Conservation (phyloP, 2,888 invertebrate species). For the Cheilosia soror region DNA sequence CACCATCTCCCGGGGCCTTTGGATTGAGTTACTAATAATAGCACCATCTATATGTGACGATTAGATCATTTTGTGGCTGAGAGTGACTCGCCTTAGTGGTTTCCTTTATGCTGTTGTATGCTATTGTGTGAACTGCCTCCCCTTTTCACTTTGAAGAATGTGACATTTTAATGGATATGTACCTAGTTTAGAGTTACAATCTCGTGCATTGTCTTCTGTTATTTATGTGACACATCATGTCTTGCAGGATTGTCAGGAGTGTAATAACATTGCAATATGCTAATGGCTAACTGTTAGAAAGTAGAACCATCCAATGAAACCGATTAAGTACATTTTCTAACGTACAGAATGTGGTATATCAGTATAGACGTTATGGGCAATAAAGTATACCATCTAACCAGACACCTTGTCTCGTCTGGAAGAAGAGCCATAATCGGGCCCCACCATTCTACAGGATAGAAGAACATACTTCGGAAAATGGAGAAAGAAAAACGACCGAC, state of each 20-base stretch:
- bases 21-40: conserved; percentile 57
- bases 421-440: too few relatives aligned
- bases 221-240: background rate
- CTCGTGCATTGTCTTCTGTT: background rate
- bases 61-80: conserved; percentile 59
- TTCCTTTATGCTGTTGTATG: conserved; percentile 3
- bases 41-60: conserved; percentile 61
- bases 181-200: conserved; percentile 24
- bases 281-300: too few relatives aligned
- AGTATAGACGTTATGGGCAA: too few relatives aligned
- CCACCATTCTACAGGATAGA: too few relatives aligned
- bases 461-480: too few relatives aligned
- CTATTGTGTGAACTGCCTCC: background rate
- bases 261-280: background rate
- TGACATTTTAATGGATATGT: conserved; percentile 48
- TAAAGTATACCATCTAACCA: too few relatives aligned
- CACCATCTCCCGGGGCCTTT: conserved; percentile 1
- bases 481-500: too few relatives aligned
- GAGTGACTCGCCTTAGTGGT: conserved; percentile 24
- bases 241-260: background rate
- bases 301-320: too few relatives aligned
- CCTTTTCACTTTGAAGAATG: background rate
- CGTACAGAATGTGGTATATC: too few relatives aligned
- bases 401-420: too few relatives aligned
- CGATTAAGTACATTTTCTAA: too few relatives aligned